Conservation (phyloP, 2,888 invertebrate genomes). For the Elysia crispata region DNA sequence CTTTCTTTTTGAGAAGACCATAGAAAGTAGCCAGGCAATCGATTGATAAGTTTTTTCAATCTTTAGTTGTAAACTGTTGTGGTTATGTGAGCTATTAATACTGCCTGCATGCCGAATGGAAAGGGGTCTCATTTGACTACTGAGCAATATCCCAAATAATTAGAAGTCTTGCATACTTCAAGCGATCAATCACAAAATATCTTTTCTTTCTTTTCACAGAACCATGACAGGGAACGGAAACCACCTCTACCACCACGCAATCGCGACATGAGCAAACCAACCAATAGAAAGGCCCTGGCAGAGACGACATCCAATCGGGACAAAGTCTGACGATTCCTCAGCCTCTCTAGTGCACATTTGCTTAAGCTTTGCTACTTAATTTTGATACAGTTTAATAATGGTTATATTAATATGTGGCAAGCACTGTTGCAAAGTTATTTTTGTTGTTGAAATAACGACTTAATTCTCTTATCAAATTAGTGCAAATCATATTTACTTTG, state of each 20-base stretch:
- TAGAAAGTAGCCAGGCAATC: no score
- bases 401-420: background rate
- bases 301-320: slow-evolving; percentile 54
- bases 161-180: no score
- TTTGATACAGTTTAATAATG: background rate
- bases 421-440: background rate
- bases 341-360: no score
- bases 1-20: no score
- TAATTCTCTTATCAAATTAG: no score
- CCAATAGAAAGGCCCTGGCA: slow-evolving; percentile 53
- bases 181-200: no score
- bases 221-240: slow-evolving; percentile 53
- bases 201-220: slow-evolving; percentile 34
- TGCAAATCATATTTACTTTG: background rate
- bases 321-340: slow-evolving; percentile 51
- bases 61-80: no score
- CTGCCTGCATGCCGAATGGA: no score
- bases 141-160: no score
- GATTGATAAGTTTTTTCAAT: no score
- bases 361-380: background rate
- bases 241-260: slow-evolving; percentile 57
- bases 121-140: no score
- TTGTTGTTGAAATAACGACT: background rate
- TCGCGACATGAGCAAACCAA: slow-evolving; percentile 53
- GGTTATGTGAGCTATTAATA: no score